A percentile compares a stretch with the other conserved stretches of the same genome.
Evolutionary conservation across 1,140 invertebrate genomes (phyloP).

Genomic region (Theocolax elegans): DNA sequence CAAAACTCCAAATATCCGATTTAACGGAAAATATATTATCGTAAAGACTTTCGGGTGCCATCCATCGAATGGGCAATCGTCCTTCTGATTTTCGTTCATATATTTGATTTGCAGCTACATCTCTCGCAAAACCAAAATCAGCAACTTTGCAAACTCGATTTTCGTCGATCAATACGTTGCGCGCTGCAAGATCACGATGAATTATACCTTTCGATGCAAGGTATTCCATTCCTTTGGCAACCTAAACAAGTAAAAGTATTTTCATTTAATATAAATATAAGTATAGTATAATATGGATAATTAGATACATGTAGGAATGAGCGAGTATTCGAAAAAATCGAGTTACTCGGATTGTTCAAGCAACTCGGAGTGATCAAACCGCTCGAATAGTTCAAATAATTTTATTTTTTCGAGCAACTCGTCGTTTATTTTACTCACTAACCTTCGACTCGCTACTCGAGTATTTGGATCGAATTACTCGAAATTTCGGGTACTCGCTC

Average conservation of each 20-base stretch:
- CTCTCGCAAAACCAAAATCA: slow-evolving; percentile 93
- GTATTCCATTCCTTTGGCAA: slow-evolving; percentile 94
- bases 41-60: slow-evolving; percentile 93
- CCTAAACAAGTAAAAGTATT: slow-evolving; percentile 61
- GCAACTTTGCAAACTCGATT: slow-evolving; percentile 92
- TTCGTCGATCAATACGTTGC: slow-evolving; percentile 89
- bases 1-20: slow-evolving; percentile 94
- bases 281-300: too few species aligned
- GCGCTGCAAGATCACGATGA: slow-evolving; percentile 89
- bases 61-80: slow-evolving; percentile 81
- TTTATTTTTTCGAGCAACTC: too few species aligned
- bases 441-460: too few species aligned
- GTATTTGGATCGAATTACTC: too few species aligned
- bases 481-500: too few species aligned
- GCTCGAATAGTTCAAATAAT: too few species aligned
- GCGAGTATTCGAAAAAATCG: not conserved
- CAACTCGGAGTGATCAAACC: too few species aligned
- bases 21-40: slow-evolving; percentile 92
- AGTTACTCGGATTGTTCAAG: too few species aligned
- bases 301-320: too few species aligned
- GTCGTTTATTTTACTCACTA: too few species aligned
- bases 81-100: slow-evolving; percentile 94
- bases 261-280: too few species aligned
- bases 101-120: slow-evolving; percentile 82
- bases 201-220: slow-evolving; percentile 90